A percentile compares a stretch with the other conserved stretches of the same genome.
Conservation (phyloP, 1,140 invertebrate species). For the Trigoniulus corallinus region DNA sequence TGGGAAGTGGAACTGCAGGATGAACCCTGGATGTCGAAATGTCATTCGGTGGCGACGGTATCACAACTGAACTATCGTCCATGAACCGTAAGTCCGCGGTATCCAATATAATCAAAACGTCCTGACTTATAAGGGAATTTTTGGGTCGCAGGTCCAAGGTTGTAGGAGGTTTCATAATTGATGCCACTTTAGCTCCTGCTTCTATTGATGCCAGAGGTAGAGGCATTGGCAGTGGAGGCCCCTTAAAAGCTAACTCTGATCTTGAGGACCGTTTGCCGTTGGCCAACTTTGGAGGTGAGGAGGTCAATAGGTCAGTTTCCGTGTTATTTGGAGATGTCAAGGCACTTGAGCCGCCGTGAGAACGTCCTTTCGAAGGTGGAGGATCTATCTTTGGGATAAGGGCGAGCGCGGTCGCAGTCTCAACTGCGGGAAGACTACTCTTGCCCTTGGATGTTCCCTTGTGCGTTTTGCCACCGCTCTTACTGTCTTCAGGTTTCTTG, state of each 20-base stretch:
- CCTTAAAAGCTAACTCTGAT: no score
- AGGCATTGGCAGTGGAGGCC: no score
- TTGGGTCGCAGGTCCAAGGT: not conserved
- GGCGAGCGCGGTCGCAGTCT: not conserved
- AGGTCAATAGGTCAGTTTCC: not conserved
- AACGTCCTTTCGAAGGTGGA: not conserved
- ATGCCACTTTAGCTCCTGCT: no score
- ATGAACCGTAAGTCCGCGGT: conserved; percentile 65
- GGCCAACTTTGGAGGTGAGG: not conserved
- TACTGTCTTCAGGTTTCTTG: conserved; percentile 29
- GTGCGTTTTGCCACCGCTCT: conserved; percentile 31
- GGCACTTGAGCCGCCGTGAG: no score
- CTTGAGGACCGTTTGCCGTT: not conserved
- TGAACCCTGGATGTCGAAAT: conserved; percentile 12
- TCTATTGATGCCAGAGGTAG: no score
- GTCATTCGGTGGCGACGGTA: conserved; percentile 41
- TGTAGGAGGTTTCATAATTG: conserved; percentile 4
- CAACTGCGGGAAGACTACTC: not conserved
- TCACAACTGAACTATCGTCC: conserved; percentile 73
- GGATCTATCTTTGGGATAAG: conserved; percentile 1
- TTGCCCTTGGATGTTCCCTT: not conserved
- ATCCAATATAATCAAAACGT: conserved; percentile 56
- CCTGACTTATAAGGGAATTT: conserved; percentile 22
- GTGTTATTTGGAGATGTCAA: not conserved
- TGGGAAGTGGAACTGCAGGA: conserved; percentile 14